These are phyloP conservation scores for Holacanthella duospinosa DNA, from an alignment of 2,888 invertebrate species.

Conservation along the genomic window DNA sequence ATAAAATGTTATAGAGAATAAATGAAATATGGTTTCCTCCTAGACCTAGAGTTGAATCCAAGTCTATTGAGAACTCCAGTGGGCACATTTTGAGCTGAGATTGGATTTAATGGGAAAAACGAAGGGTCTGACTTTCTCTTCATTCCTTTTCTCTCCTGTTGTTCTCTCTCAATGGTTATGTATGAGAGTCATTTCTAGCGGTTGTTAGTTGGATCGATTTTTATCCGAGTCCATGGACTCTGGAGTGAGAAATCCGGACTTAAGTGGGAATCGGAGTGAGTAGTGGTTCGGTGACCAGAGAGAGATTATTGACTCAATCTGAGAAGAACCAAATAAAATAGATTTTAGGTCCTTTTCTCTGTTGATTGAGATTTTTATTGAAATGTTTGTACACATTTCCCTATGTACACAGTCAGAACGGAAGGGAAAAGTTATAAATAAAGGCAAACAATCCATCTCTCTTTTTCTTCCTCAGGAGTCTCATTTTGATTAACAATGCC, in stretches of 20 bases:
- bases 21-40: neutral
- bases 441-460: neutral
- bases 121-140: slow-evolving; percentile 1
- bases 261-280: neutral
- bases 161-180: neutral
- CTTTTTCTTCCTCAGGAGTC: neutral
- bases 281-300: neutral
- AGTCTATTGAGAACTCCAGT: neutral
- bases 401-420: neutral
- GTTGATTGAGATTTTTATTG: neutral
- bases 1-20: neutral
- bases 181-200: neutral
- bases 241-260: neutral
- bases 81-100: neutral
- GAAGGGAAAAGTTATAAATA: neutral
- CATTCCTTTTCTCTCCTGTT: neutral
- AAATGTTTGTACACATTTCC: neutral
- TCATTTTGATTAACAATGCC: neutral
- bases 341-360: neutral
- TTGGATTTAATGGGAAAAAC: neutral
- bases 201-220: neutral
- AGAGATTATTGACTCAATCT: neutral
- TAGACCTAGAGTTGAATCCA: neutral
- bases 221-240: neutral
- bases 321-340: neutral